Evolutionary conservation across 1,140 invertebrate species (phyloP).

Genomic region (Pseudobourletiella spinata): DNA sequence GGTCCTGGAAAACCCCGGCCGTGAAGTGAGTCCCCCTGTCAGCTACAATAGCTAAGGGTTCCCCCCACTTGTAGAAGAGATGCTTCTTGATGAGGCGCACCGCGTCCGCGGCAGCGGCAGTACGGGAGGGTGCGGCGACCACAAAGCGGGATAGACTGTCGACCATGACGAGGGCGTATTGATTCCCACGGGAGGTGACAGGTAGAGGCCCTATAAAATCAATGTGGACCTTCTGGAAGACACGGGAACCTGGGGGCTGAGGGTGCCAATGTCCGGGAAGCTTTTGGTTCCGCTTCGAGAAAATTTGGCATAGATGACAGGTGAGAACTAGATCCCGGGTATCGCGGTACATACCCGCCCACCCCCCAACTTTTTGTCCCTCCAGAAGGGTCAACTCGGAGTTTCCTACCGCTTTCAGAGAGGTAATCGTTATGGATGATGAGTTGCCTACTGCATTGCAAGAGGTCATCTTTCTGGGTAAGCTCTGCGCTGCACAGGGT

Average conservation of each 20-base stretch:
- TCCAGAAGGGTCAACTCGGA: no score
- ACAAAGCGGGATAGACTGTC: slow-evolving; percentile 29
- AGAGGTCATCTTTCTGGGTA: no score
- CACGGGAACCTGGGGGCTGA: background rate
- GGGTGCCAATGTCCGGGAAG: background rate
- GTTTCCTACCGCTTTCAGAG: no score
- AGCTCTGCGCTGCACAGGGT: no score
- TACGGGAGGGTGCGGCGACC: background rate
- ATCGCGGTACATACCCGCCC: background rate
- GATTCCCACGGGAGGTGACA: slow-evolving; percentile 32
- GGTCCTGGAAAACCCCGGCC: background rate
- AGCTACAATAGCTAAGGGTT: background rate
- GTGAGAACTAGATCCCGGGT: background rate
- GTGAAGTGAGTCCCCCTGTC: background rate
- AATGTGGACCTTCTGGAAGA: background rate
- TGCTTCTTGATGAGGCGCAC: background rate
- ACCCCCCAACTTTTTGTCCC: no score
- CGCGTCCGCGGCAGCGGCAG: background rate
- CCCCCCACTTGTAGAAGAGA: background rate
- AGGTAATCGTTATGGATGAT: no score
- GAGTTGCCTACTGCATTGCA: no score
- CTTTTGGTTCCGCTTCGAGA: background rate
- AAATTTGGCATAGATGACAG: background rate
- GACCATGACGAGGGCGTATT: slow-evolving; percentile 40
- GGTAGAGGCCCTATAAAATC: slow-evolving; percentile 41